Evolutionary conservation across 2,113 vertebrate species (phyloP).

Genomic region (Semnornis frantzii): DNA sequence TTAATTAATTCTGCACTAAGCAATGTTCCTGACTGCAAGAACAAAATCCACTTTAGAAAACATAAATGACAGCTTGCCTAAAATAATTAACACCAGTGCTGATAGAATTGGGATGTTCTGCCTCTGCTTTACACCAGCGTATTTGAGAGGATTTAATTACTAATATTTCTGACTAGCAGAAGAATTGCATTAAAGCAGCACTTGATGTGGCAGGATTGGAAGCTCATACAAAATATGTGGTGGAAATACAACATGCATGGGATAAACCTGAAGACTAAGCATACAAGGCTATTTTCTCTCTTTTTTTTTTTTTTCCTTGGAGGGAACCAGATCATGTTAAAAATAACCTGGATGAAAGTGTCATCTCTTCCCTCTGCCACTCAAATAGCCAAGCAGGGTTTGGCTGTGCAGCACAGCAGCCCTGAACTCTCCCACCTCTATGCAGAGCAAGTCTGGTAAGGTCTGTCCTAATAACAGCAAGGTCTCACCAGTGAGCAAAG

Average conservation of each 20-base stretch:
- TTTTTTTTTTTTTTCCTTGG: background rate
- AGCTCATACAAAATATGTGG: constrained; percentile 35
- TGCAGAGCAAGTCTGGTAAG: background rate
- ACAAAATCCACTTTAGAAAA: constrained; percentile 85
- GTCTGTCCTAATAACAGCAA: background rate
- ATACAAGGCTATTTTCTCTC: background rate
- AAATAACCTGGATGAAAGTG: background rate
- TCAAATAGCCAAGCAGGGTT: background rate
- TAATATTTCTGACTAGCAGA: constrained; percentile 77
- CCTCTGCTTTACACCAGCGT: constrained; percentile 62
- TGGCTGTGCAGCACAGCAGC: background rate
- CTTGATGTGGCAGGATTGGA: constrained; percentile 32
- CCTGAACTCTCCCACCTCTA: background rate
- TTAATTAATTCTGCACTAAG: constrained; percentile 88
- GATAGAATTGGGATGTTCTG: constrained; percentile 80
- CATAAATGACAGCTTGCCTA: constrained; percentile 87
- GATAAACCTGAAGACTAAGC: constrained; percentile 41
- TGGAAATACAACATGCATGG: constrained; percentile 8
- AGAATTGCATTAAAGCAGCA: constrained; percentile 70
- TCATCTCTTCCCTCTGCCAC: background rate
- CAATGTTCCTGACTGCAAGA: constrained; percentile 85
- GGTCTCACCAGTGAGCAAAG: background rate
- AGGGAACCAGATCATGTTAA: background rate
- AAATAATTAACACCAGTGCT: constrained; percentile 85
- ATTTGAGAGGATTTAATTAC: constrained; percentile 77